Evolutionary conservation across 2,888 invertebrate species (phyloP).

Genomic region (Pterostichus madidus): DNA sequence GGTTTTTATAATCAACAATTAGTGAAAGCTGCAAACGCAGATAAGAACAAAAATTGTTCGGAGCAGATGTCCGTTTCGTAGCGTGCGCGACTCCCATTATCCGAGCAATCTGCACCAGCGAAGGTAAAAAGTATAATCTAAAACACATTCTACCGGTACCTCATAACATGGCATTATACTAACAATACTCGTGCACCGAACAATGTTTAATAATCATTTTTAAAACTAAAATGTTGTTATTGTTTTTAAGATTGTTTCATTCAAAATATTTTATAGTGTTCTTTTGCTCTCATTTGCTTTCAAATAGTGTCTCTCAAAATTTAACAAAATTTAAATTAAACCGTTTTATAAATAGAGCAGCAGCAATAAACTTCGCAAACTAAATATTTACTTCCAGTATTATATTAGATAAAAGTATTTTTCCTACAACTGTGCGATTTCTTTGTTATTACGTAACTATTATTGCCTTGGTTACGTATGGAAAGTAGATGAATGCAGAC

Average conservation of each 20-base stretch:
- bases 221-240: slow-evolving; percentile 49
- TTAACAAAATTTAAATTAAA: too few relatives aligned
- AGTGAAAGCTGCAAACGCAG: slow-evolving; percentile 52
- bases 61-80: slow-evolving; percentile 45
- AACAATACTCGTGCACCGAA: slow-evolving; percentile 30
- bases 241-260: slow-evolving; percentile 24
- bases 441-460: too few relatives aligned
- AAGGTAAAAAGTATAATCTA: slow-evolving; percentile 55
- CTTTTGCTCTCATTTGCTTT: background rate
- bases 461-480: too few relatives aligned
- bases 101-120: slow-evolving; percentile 23
- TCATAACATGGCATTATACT: slow-evolving; percentile 3
- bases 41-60: slow-evolving; percentile 52
- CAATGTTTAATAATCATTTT: slow-evolving; percentile 47
- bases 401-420: too few relatives aligned
- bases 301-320: background rate
- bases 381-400: too few relatives aligned
- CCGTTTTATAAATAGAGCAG: too few relatives aligned
- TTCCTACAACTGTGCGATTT: too few relatives aligned
- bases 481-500: too few relatives aligned
- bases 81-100: slow-evolving; percentile 43
- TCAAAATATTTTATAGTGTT: background rate
- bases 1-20: slow-evolving; percentile 52
- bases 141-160: slow-evolving; percentile 51
- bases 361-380: too few relatives aligned